phyloP scores from a whole-genome alignment of 2,888 invertebrate genomes.

The Adela reaumurella region DNA sequence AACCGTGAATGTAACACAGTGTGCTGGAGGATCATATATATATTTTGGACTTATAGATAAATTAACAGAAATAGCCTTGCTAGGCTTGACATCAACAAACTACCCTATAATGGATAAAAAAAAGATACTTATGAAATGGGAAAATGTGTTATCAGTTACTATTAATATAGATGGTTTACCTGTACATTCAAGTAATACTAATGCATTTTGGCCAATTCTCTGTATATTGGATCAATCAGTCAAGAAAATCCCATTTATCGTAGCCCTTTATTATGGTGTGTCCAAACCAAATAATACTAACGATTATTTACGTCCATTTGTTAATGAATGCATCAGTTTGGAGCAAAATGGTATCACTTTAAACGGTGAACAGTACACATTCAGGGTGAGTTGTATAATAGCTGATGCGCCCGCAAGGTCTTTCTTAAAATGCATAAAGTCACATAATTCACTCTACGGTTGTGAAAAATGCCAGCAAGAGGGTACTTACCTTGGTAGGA shows the following conservation, averaged over 20 bases:
- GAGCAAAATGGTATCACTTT: conserved; percentile 4
- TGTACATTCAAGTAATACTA: not conserved
- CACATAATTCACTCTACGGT: conserved; percentile 8
- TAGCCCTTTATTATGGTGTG: conserved; percentile 3
- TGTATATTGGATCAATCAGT: conserved; percentile 3
- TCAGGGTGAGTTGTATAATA: conserved; percentile 4
- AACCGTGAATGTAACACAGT: not conserved
- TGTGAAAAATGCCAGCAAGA: conserved; percentile 8
- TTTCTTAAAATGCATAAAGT: conserved; percentile 8
- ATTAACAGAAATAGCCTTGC: not conserved
- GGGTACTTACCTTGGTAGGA: conserved; percentile 5
- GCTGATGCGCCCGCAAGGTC: conserved; percentile 6
- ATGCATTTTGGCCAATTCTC: not conserved
- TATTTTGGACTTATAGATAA: not conserved
- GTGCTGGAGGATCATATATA: not conserved
- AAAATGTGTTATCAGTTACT: conserved; percentile 2
- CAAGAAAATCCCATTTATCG: conserved; percentile 6
- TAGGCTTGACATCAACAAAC: not conserved
- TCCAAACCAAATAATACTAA: conserved; percentile 3
- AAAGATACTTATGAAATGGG: not conserved
- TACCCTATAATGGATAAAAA: conserved; percentile 2
- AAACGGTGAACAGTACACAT: conserved; percentile 1
- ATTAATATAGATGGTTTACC: conserved; percentile 7
- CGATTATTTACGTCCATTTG: conserved; percentile 5
- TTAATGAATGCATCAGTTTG: conserved; percentile 4